Percentiles rank a stretch among this genome's conserved stretches.
Conservation (phyloP, 2,888 invertebrate species). For the Erynnis tages region DNA sequence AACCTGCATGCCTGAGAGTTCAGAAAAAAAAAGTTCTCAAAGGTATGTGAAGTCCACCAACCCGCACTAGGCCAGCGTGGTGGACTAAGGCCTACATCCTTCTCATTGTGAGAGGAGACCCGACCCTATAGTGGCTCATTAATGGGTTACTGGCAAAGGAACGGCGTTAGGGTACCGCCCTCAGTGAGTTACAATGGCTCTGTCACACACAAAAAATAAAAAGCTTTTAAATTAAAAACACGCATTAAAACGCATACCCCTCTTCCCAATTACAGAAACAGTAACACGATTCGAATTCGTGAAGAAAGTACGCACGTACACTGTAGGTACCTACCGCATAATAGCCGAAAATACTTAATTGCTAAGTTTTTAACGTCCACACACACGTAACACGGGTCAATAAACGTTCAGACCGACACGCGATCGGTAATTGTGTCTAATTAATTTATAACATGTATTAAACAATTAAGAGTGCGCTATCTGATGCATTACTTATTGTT, state of each 20-base stretch:
- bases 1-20: too few relatives aligned
- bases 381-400: constrained; percentile 57
- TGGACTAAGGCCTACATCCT: too few relatives aligned
- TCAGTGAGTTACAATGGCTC: too few relatives aligned
- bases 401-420: constrained; percentile 59
- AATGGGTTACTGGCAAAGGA: too few relatives aligned
- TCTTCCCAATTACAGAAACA: constrained; percentile 8
- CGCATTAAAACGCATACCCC: neutral
- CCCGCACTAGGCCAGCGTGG: too few relatives aligned
- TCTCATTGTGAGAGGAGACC: too few relatives aligned
- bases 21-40: too few relatives aligned
- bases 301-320: constrained; percentile 18
- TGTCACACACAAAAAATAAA: constrained; percentile 1
- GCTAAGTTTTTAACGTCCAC: constrained; percentile 48
- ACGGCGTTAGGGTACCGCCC: too few relatives aligned
- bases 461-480: constrained; percentile 75
- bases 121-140: too few relatives aligned
- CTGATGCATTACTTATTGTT: constrained; percentile 68
- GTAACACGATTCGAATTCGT: constrained; percentile 12
- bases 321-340: constrained; percentile 31
- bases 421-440: constrained; percentile 74
- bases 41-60: too few relatives aligned
- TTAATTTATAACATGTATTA: constrained; percentile 81
- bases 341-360: constrained; percentile 50
- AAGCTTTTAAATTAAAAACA: neutral